Conservation (phyloP, 2,888 invertebrate genomes). For the Idaea biselata region DNA sequence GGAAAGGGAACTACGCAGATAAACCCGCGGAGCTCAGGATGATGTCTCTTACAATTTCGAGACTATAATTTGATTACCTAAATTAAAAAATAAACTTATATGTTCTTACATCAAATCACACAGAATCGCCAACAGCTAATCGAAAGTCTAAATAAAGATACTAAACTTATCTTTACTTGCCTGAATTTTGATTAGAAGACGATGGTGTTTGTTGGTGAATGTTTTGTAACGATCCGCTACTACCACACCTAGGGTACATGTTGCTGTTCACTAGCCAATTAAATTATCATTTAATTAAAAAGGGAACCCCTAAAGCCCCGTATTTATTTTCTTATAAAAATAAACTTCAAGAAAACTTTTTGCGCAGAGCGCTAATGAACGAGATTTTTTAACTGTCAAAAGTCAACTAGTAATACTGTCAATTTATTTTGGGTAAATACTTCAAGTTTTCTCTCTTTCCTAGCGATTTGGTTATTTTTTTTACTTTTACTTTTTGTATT, state of each 20-base stretch:
- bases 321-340: not conserved
- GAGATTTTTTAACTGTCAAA: no score
- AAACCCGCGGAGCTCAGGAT: no score
- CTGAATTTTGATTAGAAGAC: conserved; percentile 90
- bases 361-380: not conserved
- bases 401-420: no score
- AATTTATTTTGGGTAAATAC: no score
- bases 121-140: no score
- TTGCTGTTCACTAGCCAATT: not conserved
- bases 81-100: no score
- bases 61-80: no score
- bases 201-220: conserved; percentile 88
- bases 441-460: no score
- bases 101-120: no score
- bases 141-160: conserved; percentile 6
- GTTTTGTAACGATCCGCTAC: conserved; percentile 87
- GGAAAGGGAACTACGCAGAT: not conserved
- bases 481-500: no score
- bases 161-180: conserved; percentile 79
- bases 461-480: no score
- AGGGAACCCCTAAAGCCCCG: not conserved
- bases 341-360: not conserved
- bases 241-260: conserved; percentile 87
- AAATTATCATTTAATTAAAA: not conserved
- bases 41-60: no score